phyloP scores from a whole-genome alignment of 30 jellyfish, hydroid and myxozoan genomes.

The Pelagia noctiluca region DNA sequence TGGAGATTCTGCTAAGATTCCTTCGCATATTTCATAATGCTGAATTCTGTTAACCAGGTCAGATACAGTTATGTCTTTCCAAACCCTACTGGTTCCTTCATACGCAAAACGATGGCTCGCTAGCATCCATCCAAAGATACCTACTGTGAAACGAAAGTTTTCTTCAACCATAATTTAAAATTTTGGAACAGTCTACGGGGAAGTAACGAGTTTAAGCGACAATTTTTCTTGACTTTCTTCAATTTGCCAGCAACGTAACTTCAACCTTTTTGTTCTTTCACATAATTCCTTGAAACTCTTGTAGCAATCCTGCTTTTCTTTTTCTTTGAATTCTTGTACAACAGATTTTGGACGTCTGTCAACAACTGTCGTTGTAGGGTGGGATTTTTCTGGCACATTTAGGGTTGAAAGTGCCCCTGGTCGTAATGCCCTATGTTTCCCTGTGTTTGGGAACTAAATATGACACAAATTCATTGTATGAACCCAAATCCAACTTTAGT shows the following conservation, averaged over 20 bases:
- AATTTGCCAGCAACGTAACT: constrained; percentile 39
- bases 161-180: constrained; percentile 21
- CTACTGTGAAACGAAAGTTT: constrained; percentile 14
- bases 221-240: background rate
- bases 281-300: constrained; percentile 21
- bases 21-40: constrained; percentile 32
- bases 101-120: constrained; percentile 10
- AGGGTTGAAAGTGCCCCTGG: constrained; percentile 24
- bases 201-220: constrained; percentile 2
- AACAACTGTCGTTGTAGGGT: constrained; percentile 26
- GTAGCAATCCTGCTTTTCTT: constrained; percentile 38
- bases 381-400: constrained; percentile 41
- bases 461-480: no score
- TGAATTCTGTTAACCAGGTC: constrained; percentile 34
- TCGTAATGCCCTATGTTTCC: background rate
- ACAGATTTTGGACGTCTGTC: background rate
- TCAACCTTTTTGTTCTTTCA: constrained; percentile 14
- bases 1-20: constrained; percentile 1
- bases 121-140: constrained; percentile 27
- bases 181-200: constrained; percentile 16
- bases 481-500: no score
- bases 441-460: no score
- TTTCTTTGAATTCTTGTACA: constrained; percentile 27
- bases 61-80: constrained; percentile 40
- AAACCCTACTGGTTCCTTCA: background rate